Base-by-base conservation (phyloP, 2,888 invertebrate species). In the Scelioninae gen. 1 region DNA sequence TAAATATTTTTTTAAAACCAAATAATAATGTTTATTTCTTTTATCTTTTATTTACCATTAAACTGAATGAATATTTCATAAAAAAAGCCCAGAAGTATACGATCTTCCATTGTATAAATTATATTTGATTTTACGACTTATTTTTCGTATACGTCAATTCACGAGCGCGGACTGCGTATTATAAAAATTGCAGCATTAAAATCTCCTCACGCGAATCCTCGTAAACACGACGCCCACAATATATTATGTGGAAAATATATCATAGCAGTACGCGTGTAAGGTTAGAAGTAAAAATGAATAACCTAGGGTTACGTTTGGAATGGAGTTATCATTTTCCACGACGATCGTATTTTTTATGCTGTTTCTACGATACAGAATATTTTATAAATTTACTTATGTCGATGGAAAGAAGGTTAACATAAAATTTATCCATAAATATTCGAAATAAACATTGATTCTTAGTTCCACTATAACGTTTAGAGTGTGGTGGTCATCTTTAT, bases 211-310 rank as follows among this genome's bases (percentile, higher is more conserved):
- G 68, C 31, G 15, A 68, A 43, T 43, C 32, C 55, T 69, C 58
- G 58, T 69, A 69, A 69, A 58, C 47, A 58, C 56, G 58, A 69
- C 38, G 47, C 47, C 45, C 47, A 34, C 58, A 23, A 34, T 69
- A 47, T 58, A n/a, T n/a, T n/a, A 55, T n/a, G 47, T n/a, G 47
- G 16, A 47, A 69, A 47, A 69, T 69, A 58, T 38, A 55, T 71
- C 40, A 58, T 60, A 4, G 32, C n/a, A 16, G 13, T 32, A 45
- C 31, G 38, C 38, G 58, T 71, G 58, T 58, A 49, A 49, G 13
- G 71, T 38, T 74, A 55, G 53, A 66, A 66, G 53, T 66, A 53
- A 66, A 66, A 66, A 66, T 53, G 40, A 53, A 53, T 53, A 53
- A 29, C 53, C 66, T 15, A 29, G 66, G 29, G 40, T 40, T 45